Evolutionary conservation across 2,797 vertebrate species (phyloP).

Genomic region (Pipistrellus nathusii): DNA sequence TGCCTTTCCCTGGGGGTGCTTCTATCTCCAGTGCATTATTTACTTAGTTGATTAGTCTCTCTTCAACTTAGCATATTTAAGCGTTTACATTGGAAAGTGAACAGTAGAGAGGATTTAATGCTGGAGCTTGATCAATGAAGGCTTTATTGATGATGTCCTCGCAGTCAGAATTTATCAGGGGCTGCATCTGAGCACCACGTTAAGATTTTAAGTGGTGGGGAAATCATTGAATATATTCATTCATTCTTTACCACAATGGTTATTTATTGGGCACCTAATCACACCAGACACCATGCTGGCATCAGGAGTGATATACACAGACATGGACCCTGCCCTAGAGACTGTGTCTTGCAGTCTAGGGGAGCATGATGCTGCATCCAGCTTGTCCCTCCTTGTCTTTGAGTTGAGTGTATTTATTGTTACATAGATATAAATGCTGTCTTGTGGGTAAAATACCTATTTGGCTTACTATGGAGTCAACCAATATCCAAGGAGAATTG

Average conservation of each 20-base stretch:
- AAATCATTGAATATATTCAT: not conserved
- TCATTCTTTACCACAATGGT: not conserved
- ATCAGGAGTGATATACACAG: not conserved
- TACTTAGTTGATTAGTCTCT: not conserved
- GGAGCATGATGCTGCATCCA: not conserved
- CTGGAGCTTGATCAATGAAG: not conserved
- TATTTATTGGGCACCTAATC: conserved; percentile 2
- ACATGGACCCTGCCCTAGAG: not conserved
- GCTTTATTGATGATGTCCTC: not conserved
- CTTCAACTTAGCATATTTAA: not conserved
- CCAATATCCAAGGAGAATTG: not conserved
- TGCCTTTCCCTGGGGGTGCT: not conserved
- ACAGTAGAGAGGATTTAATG: conserved; percentile 19
- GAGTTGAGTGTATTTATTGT: not conserved
- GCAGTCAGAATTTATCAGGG: conserved; percentile 5
- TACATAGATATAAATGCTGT: not conserved
- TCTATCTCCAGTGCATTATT: not conserved
- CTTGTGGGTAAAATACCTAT: not conserved
- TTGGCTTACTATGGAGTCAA: not conserved
- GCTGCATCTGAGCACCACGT: not conserved
- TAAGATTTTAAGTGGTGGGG: not conserved
- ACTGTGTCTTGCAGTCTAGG: not conserved
- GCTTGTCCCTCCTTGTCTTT: not conserved
- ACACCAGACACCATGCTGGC: not conserved
- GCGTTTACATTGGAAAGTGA: conserved; percentile 31